Percentiles rank a stretch among this genome's conserved stretches.
These are phyloP conservation scores for Crocidura indochinensis DNA, from an alignment of 2,797 vertebrate species.

Conservation along the genomic window DNA sequence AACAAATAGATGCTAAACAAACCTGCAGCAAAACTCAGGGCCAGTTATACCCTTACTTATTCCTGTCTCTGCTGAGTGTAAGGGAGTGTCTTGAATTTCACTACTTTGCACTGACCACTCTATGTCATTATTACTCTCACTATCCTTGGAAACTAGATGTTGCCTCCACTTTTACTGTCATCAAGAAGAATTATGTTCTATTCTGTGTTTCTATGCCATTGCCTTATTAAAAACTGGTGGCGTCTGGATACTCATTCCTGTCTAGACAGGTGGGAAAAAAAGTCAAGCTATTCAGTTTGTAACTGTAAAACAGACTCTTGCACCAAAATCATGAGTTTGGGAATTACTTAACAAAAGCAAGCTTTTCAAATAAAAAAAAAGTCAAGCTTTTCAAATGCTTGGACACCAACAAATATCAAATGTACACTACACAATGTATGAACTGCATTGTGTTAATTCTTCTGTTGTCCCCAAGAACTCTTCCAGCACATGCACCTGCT, in stretches of 20 bases:
- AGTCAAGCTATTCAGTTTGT: constrained; percentile 52
- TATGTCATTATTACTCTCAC: not conserved
- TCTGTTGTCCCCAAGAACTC: not conserved
- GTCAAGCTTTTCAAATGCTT: not conserved
- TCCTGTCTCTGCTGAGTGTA: not conserved
- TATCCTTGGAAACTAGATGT: not conserved
- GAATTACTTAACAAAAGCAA: constrained; percentile 31
- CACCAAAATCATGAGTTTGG: constrained; percentile 5
- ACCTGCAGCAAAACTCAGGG: not conserved
- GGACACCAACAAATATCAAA: constrained; percentile 15
- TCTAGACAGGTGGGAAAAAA: constrained; percentile 8
- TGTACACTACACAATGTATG: not conserved
- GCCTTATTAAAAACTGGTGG: constrained; percentile 7
- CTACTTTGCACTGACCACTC: not conserved
- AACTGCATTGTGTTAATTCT: not conserved
- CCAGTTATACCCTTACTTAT: not conserved
- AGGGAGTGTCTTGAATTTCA: not conserved
- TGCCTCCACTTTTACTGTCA: not conserved
- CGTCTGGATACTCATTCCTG: not conserved
- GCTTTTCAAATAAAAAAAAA: not conserved
- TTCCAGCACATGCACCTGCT: too few species aligned
- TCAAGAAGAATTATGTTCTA: constrained; percentile 47
- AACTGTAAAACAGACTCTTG: constrained; percentile 20
- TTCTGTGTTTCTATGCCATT: constrained; percentile 25
- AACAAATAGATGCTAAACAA: constrained; percentile 11